Conservation (phyloP, 2,888 invertebrate species). For the Drosophila formosana region DNA sequence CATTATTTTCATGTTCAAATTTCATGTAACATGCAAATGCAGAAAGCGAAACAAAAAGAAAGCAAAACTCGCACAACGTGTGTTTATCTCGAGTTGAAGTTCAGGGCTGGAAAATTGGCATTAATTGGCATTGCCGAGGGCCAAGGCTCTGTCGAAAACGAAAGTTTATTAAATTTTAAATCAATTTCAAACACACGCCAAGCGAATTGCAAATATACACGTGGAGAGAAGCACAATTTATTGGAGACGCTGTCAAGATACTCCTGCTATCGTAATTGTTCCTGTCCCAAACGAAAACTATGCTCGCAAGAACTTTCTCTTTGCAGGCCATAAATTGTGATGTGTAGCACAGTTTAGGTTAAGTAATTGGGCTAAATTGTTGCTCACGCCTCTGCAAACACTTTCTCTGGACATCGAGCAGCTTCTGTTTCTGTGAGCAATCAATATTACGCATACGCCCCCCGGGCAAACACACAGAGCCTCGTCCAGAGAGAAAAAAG, state of each 20-base stretch:
- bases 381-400: constrained; percentile 25
- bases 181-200: background rate
- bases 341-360: constrained; percentile 20
- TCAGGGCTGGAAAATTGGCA: constrained; percentile 21
- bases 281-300: background rate
- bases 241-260: constrained; percentile 18
- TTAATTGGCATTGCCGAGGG: constrained; percentile 1
- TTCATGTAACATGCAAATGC: constrained; percentile 49
- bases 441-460: constrained; percentile 59
- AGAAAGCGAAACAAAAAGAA: constrained; percentile 18
- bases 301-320: constrained; percentile 5
- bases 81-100: constrained; percentile 42
- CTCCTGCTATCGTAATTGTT: background rate
- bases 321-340: constrained; percentile 28
- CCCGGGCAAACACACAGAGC: background rate
- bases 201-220: background rate
- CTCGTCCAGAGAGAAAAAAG: constrained; percentile 5
- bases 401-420: background rate
- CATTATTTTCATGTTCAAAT: background rate
- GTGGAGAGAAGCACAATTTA: constrained; percentile 13
- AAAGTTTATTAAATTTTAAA: constrained; percentile 2
- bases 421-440: constrained; percentile 15
- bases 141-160: background rate
- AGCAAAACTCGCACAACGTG: constrained; percentile 25
- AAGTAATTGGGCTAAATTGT: constrained; percentile 48